A percentile compares a stretch with the other conserved stretches of the same genome.
phyloP scores from a whole-genome alignment of 2,797 vertebrate species.

The Bovichtus variegatus region DNA sequence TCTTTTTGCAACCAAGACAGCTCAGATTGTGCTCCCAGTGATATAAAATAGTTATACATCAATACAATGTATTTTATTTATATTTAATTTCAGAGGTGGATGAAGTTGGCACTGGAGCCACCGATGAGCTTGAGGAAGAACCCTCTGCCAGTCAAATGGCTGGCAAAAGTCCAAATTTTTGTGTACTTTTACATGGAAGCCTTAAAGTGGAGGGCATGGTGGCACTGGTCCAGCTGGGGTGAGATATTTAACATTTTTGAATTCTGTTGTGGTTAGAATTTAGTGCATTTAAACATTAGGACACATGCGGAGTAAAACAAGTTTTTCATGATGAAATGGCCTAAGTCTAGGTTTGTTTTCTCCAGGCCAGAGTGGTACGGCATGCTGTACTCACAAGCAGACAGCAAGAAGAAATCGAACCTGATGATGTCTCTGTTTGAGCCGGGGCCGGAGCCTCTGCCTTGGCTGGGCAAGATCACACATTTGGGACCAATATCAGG shows the following conservation, averaged over 20 bases:
- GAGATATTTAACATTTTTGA: conserved; percentile 49
- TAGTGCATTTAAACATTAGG: background rate
- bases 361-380: conserved; percentile 95
- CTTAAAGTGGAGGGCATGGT: conserved; percentile 99
- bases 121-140: conserved; percentile 96
- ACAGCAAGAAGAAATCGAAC: conserved; percentile 99
- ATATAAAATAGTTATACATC: no score
- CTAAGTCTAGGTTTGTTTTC: conserved; percentile 10
- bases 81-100: conserved; percentile 89
- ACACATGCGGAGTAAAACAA: background rate
- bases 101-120: conserved; percentile 92
- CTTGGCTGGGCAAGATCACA: conserved; percentile 95
- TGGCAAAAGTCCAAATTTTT: conserved; percentile 98
- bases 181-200: conserved; percentile 97
- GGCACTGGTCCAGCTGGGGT: conserved; percentile 97
- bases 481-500: conserved; percentile 98
- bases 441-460: conserved; percentile 92
- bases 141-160: conserved; percentile 96
- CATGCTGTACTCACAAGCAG: conserved; percentile 99
- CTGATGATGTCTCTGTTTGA: conserved; percentile 99
- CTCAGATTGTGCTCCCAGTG: background rate
- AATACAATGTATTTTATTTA: conserved; percentile 3
- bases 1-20: background rate
- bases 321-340: background rate
- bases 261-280: background rate